phyloP scores from a whole-genome alignment of 2,888 invertebrate genomes.

The Hartigia nigra region DNA sequence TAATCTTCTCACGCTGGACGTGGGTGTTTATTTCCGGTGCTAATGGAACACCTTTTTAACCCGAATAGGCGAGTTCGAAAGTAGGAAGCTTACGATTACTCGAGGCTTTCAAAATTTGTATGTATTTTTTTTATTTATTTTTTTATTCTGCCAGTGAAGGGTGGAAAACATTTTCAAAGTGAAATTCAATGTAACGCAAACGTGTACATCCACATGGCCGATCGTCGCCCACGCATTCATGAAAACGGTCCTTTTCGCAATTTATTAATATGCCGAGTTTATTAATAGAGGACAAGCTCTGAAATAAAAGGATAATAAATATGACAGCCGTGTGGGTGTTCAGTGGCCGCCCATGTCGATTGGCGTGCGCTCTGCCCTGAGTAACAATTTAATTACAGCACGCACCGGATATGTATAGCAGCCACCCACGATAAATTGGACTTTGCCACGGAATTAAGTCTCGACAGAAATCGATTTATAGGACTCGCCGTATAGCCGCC shows the following conservation, averaged over 20 bases:
- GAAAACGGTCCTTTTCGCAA: conserved; percentile 20
- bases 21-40: conserved; percentile 1
- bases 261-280: conserved; percentile 52
- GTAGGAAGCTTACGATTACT: not conserved
- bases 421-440: conserved; percentile 66
- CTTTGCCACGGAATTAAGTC: conserved; percentile 65
- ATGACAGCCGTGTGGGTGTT: conserved; percentile 37
- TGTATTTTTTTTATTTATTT: not conserved
- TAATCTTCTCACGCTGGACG: not conserved
- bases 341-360: conserved; percentile 64
- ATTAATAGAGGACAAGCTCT: conserved; percentile 56
- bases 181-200: not conserved
- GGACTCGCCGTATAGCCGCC: conserved; percentile 47
- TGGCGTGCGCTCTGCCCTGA: conserved; percentile 63
- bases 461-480: conserved; percentile 55
- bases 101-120: too few species aligned
- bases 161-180: not conserved
- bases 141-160: not conserved
- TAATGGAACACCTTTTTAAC: conserved; percentile 3
- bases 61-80: not conserved
- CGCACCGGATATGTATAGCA: conserved; percentile 58
- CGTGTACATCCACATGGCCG: not conserved
- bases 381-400: conserved; percentile 66
- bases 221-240: not conserved
- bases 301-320: conserved; percentile 54